phyloP scores from a whole-genome alignment of 2,888 invertebrate genomes.

The Chrysina gloriosa region DNA sequence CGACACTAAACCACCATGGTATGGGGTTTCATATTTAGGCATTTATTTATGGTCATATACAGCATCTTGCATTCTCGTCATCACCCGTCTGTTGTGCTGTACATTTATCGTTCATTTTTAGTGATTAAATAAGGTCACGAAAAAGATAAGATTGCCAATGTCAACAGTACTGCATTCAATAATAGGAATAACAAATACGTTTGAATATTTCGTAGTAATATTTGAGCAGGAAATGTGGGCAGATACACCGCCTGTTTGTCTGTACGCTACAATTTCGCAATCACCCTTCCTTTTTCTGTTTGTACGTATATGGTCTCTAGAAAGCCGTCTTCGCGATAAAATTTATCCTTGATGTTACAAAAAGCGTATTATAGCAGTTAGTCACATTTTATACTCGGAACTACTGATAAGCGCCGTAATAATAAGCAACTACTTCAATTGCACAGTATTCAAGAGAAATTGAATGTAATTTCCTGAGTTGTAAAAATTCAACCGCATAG shows the following conservation, averaged over 20 bases:
- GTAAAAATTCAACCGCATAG: neutral
- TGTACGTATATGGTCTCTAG: too few relatives aligned
- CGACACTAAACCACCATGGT: too few relatives aligned
- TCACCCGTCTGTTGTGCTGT: too few relatives aligned
- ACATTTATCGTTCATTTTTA: too few relatives aligned
- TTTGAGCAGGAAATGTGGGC: too few relatives aligned
- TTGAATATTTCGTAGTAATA: too few relatives aligned
- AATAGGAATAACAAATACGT: too few relatives aligned
- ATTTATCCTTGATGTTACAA: conserved; percentile 15
- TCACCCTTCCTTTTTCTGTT: neutral
- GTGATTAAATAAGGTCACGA: conserved; percentile 16
- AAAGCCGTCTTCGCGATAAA: conserved; percentile 26
- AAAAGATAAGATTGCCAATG: conserved; percentile 6
- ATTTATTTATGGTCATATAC: too few relatives aligned
- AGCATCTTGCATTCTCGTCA: too few relatives aligned
- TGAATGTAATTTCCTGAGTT: neutral
- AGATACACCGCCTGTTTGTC: too few relatives aligned
- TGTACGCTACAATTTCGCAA: too few relatives aligned
- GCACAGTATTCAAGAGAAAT: neutral
- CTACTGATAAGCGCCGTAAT: conserved; percentile 7
- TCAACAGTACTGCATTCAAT: neutral
- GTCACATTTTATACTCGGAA: conserved; percentile 16
- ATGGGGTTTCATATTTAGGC: too few relatives aligned
- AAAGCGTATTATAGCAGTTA: conserved; percentile 21
- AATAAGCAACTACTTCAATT: conserved; percentile 21